Evolutionary conservation across 2,888 invertebrate genomes (phyloP).

Genomic region (Koerneria pararmatus): DNA sequence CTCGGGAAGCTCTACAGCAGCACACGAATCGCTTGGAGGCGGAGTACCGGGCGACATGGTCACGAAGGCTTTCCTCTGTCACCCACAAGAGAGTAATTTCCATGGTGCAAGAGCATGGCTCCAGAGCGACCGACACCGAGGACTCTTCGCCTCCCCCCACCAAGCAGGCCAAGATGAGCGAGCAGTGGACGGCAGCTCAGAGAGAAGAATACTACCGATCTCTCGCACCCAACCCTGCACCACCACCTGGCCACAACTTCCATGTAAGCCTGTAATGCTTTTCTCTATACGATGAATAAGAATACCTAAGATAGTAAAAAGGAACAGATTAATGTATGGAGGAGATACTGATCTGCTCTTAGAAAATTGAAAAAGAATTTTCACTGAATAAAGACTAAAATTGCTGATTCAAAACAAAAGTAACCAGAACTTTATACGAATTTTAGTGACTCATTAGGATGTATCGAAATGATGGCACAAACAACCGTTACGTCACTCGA

Average conservation of each 20-base stretch:
- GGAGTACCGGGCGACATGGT: constrained; percentile 53
- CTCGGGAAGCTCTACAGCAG: constrained; percentile 46
- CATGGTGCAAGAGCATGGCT: not conserved
- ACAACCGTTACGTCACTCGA: too few relatives aligned
- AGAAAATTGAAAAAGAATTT: too few relatives aligned
- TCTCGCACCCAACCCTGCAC: constrained; percentile 43
- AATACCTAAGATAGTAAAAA: too few relatives aligned
- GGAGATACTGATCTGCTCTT: too few relatives aligned
- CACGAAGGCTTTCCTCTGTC: constrained; percentile 21
- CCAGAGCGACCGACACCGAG: not conserved
- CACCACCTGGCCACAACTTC: constrained; percentile 45
- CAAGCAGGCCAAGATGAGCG: constrained; percentile 32
- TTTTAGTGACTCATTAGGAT: too few relatives aligned
- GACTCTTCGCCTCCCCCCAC: constrained; percentile 27
- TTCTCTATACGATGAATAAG: too few relatives aligned
- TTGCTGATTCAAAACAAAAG: too few relatives aligned
- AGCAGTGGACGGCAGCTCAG: constrained; percentile 34
- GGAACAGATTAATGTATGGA: too few relatives aligned
- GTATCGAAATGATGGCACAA: too few relatives aligned
- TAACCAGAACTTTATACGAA: too few relatives aligned
- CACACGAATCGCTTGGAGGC: constrained; percentile 53
- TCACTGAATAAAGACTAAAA: too few relatives aligned
- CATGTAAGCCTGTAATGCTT: constrained; percentile 34
- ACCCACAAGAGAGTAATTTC: not conserved
- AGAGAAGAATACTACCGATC: constrained; percentile 38